Conservation (phyloP, 2,113 vertebrate species). For the Lepus europaeus region DNA sequence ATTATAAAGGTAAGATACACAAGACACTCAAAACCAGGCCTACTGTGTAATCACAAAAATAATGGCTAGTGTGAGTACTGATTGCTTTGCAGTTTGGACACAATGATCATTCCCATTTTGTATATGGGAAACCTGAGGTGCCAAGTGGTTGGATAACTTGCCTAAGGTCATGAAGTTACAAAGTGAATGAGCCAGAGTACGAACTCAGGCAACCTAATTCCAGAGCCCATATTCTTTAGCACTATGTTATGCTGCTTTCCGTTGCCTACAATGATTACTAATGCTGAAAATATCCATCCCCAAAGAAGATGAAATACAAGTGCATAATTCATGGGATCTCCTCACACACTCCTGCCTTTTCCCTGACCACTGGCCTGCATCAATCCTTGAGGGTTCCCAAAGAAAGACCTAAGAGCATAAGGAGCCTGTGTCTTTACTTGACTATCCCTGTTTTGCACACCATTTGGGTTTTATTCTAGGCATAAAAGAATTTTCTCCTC, state of each 20-base stretch:
- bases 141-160: background rate
- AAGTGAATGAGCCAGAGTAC: background rate
- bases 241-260: background rate
- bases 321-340: background rate
- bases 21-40: background rate
- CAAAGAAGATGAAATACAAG: background rate
- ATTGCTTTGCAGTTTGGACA: background rate
- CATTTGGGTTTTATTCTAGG: background rate
- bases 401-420: background rate
- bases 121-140: background rate
- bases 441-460: background rate
- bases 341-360: background rate
- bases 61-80: background rate
- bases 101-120: conserved; percentile 8
- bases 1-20: background rate
- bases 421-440: background rate
- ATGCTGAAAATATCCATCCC: background rate
- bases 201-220: background rate
- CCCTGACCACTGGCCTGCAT: background rate
- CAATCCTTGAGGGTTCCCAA: background rate
- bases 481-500: background rate
- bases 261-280: background rate
- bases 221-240: background rate
- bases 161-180: background rate
- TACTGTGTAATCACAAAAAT: background rate